Percentiles rank a stretch among this genome's conserved stretches.
Evolutionary conservation across 2,113 vertebrate species (phyloP).

Genomic region (Silurus glanis): DNA sequence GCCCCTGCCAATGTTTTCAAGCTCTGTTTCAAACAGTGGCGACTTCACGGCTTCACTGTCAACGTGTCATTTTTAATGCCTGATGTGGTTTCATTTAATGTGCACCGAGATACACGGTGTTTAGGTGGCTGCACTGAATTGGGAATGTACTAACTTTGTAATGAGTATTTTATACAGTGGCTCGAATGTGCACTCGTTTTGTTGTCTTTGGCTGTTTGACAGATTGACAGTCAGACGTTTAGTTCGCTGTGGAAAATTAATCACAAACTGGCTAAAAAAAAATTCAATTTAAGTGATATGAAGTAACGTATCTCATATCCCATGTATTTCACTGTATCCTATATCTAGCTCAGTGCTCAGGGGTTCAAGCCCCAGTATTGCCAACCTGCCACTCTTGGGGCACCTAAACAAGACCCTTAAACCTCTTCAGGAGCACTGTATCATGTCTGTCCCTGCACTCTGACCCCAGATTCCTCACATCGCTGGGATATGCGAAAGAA

Average conservation of each 20-base stretch:
- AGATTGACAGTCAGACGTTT: conserved; percentile 3
- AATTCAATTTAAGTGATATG: not conserved
- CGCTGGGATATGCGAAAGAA: too few species aligned
- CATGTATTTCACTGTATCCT: not conserved
- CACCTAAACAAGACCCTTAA: too few species aligned
- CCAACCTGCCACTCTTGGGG: too few species aligned
- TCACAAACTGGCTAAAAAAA: conserved; percentile 6
- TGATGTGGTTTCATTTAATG: conserved; percentile 2
- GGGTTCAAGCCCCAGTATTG: too few species aligned
- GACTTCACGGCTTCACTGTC: not conserved
- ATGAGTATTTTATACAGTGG: conserved; percentile 30
- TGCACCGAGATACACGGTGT: not conserved
- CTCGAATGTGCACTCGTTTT: not conserved
- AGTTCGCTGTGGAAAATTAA: not conserved
- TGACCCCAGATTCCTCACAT: too few species aligned
- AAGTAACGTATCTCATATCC: not conserved
- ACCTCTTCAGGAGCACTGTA: too few species aligned
- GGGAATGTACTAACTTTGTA: not conserved
- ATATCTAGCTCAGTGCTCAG: not conserved
- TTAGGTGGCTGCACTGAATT: not conserved
- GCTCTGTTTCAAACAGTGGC: conserved; percentile 12
- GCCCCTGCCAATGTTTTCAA: conserved; percentile 28
- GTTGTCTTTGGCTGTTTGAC: not conserved
- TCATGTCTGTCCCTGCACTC: too few species aligned
- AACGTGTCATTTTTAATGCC: conserved; percentile 9